Evolutionary conservation across 2,888 invertebrate genomes (phyloP).

Genomic region (Lasius platythorax): DNA sequence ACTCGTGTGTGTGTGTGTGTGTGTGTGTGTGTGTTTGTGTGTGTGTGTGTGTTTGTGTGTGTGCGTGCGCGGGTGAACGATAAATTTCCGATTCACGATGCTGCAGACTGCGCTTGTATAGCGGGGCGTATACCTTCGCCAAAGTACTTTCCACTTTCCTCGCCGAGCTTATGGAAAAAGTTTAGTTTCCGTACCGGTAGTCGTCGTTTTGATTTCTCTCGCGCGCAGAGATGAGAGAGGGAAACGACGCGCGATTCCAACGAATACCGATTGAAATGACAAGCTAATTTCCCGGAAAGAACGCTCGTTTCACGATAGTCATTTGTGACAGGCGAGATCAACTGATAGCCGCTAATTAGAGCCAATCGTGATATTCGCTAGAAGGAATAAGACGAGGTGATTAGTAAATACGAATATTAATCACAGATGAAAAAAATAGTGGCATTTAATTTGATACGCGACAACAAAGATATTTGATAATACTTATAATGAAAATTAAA

Average conservation of each 20-base stretch:
- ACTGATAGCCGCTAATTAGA: conserved; percentile 1
- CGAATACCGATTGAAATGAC: neutral
- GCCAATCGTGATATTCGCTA: neutral
- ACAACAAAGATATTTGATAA: neutral
- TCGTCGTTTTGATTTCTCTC: conserved; percentile 33
- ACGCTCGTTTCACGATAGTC: neutral
- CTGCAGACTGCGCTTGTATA: conserved; percentile 28
- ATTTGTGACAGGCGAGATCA: neutral
- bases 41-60: too few species aligned
- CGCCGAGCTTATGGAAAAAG: conserved; percentile 45
- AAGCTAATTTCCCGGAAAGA: conserved; percentile 17
- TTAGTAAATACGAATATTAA: neutral
- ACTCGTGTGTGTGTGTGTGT: neutral
- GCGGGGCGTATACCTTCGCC: conserved; percentile 2
- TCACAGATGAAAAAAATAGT: neutral
- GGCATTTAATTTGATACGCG: neutral
- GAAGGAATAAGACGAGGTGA: neutral
- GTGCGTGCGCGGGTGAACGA: neutral
- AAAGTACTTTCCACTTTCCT: conserved; percentile 41
- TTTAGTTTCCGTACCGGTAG: neutral
- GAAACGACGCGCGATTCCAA: neutral
- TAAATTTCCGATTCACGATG: conserved; percentile 52
- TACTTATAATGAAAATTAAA: neutral
- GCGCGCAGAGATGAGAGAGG: neutral
- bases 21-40: neutral